Evolutionary conservation across 2,888 invertebrate genomes (phyloP), one percentile per base, ranked within the genome.

Genomic region (Microctonus aethiopoides): DNA sequence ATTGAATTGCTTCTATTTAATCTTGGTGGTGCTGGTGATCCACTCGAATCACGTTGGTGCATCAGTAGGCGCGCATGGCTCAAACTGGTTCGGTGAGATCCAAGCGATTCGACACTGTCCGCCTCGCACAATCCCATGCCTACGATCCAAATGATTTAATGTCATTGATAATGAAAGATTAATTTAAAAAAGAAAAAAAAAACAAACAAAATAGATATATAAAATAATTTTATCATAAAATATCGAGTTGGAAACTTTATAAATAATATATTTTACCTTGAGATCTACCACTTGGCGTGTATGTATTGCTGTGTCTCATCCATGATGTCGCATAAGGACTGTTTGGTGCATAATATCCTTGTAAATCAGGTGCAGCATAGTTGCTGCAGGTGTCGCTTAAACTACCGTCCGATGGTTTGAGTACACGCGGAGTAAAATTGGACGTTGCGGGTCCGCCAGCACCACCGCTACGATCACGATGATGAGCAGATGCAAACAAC

Each of bases 1-100:
- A 96, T 96, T 85, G 95, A 96, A 89, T 96, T 96, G 89, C 96
- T 96, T 85, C 96, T 90, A 88, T 95, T 95, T 78, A 95, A 89
- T 83, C 95, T 89, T 75, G 90, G 90, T 86, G 93, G 92, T 77
- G 93, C 92, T 79, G 91, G 92, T 69, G 91, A 91, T 63, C 85
- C 84, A 10, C 84, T 82, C 2, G 85, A 85, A 67, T 85, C 85
- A 64, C 85, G 78, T 67, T 85, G 85, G 87, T 92, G 91, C 87
- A 92, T 89, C 85, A 91, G 82, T 59, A 93, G 89, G 81, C 92
- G 89, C 1, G 90, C 89, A 84, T 93, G 94, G 74, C 94, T 94
- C 80, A 94, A 90, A 82, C 93, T 92, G 61, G 91, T 91, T 76
- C 95, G 91, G 80, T 94, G 93, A 13, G 89, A 89, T 70, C 91